Evolutionary conservation across 2,797 vertebrate species (phyloP), one percentile per base, ranked within the genome.

Genomic region (Alouatta caraya): DNA sequence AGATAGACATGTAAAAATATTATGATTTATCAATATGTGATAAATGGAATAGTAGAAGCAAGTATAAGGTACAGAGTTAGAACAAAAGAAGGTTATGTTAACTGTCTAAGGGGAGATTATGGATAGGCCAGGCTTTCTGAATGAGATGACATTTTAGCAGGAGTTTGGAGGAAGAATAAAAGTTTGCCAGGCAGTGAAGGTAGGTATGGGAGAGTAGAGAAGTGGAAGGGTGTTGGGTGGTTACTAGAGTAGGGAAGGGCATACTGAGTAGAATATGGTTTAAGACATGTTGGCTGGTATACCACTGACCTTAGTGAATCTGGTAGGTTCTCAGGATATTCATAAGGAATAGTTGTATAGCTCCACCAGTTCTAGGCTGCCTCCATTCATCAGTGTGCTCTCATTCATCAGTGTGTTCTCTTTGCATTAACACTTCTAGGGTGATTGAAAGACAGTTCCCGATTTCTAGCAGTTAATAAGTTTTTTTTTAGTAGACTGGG

Each of bases 111-210:
- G 72, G 72, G 90, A 89, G 84, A 46, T 6, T 28, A 50, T 92
- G 59, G 46, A 33, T 37, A 76, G 46, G 46, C 46, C 70, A 83
- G 72, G 8, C 42, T 95, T 89, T 75, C 75, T 96, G 57, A 95
- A 22, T 86, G 87, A 93, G 57, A 46, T 50, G 91, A 84, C 48
- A 55, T 92, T 90, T 93, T 85, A 96, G 57, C 44, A 76, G n/a
- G 44, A 57, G 33, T 93, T 86, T 87, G n/a, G 44, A 94, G 85
- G 11, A 86, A 92, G 42, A 86, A 55, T 48, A 48, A 50, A 84
- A 91, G 64, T 86, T 94, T 84, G 37, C 33, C 26, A 73, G 79
- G 19, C 0, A 3, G n/a, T 64, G 22, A 72, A 55, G 33, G 52
- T 73, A 44, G 85, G 59, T 30, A 57, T 78, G 57, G 81, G 67